Evolutionary conservation across 2,113 vertebrate species (phyloP).

Genomic region (Phyllopteryx taeniolatus): DNA sequence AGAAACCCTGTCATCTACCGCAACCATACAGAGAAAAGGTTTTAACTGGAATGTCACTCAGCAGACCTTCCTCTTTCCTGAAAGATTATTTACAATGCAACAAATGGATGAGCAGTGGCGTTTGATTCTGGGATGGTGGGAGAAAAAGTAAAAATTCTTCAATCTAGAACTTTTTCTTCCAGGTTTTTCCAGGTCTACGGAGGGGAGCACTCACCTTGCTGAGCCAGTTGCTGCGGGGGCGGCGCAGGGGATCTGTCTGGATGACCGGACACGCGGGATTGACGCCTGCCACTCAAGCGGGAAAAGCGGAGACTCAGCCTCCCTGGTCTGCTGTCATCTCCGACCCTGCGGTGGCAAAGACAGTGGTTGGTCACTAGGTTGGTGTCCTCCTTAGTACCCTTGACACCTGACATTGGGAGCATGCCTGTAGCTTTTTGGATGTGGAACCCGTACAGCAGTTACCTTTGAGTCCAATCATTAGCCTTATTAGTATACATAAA

Average conservation of each 20-base stretch:
- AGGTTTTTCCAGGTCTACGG: not conserved
- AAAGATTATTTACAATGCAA: not conserved
- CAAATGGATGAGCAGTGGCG: not conserved
- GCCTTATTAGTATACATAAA: no score
- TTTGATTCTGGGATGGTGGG: not conserved
- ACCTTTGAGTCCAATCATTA: not conserved
- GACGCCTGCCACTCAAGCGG: conserved; percentile 61
- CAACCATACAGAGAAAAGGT: not conserved
- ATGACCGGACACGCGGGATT: conserved; percentile 55
- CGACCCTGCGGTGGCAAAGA: conserved; percentile 43
- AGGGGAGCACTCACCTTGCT: conserved; percentile 38
- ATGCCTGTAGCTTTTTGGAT: not conserved
- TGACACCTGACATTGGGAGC: not conserved
- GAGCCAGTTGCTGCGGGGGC: conserved; percentile 18
- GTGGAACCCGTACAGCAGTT: not conserved
- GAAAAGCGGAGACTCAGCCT: conserved; percentile 68
- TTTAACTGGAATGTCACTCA: not conserved
- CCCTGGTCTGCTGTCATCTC: conserved; percentile 59
- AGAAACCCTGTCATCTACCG: conserved; percentile 37
- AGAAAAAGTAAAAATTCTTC: not conserved
- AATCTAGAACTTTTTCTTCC: not conserved
- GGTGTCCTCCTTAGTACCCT: not conserved
- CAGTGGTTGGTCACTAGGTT: not conserved
- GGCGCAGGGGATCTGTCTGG: conserved; percentile 37
- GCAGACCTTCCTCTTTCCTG: not conserved